Evolutionary conservation across 1,140 invertebrate genomes (phyloP).

Genomic region (Nixonia krombeini): DNA sequence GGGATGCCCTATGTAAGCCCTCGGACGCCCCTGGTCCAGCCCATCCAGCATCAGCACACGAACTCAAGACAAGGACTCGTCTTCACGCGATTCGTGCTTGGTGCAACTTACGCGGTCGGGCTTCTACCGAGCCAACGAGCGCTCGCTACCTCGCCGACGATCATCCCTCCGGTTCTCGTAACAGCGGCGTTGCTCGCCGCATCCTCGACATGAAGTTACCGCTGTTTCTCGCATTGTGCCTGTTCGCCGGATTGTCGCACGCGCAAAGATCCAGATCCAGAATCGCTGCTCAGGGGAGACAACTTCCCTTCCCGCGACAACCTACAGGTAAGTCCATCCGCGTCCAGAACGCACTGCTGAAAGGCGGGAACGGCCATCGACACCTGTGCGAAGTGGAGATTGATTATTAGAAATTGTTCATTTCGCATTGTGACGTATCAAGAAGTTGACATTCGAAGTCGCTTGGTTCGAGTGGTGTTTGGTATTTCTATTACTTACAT

Average conservation of each 20-base stretch:
- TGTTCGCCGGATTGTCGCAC: slow-evolving; percentile 34
- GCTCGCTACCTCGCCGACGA: slow-evolving; percentile 19
- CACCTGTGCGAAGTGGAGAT: too few relatives aligned
- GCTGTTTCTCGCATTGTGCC: slow-evolving; percentile 29
- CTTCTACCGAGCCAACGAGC: slow-evolving; percentile 26
- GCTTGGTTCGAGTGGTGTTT: too few relatives aligned
- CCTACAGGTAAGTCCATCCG: slow-evolving; percentile 53
- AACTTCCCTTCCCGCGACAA: slow-evolving; percentile 46
- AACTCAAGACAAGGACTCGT: slow-evolving; percentile 58
- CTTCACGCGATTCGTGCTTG: slow-evolving; percentile 45
- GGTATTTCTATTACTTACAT: too few relatives aligned
- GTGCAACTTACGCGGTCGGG: slow-evolving; percentile 36
- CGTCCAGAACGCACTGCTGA: too few relatives aligned
- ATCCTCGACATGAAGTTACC: slow-evolving; percentile 32
- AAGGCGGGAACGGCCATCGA: too few relatives aligned
- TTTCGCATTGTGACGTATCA: too few relatives aligned
- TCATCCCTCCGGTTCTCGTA: slow-evolving; percentile 17
- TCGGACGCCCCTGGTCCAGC: slow-evolving; percentile 68
- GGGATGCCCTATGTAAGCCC: slow-evolving; percentile 72
- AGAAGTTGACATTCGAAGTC: too few relatives aligned
- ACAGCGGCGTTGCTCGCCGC: neutral
- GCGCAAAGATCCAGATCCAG: slow-evolving; percentile 27
- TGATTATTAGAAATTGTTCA: too few relatives aligned
- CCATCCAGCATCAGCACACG: slow-evolving; percentile 69
- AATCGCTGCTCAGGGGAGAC: slow-evolving; percentile 36